Evolutionary conservation across 2,888 invertebrate genomes (phyloP).

Genomic region (Congeria kusceri): DNA sequence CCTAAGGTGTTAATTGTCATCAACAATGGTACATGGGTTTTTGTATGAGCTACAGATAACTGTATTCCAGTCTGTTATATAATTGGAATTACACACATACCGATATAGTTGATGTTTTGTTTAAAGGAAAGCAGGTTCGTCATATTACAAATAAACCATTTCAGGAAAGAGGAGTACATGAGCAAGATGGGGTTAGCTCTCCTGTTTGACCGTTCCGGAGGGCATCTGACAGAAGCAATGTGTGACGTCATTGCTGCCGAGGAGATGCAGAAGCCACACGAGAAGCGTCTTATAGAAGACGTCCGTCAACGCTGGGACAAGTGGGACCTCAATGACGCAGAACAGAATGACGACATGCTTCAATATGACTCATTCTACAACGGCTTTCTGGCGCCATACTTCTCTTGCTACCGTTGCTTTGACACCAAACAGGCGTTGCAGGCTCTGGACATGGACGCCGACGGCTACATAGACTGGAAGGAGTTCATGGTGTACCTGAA

Average conservation of each 20-base stretch:
- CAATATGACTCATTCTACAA: slow-evolving; percentile 40
- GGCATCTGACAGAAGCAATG: slow-evolving; percentile 21
- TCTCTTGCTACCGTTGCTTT: slow-evolving; percentile 28
- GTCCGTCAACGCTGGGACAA: slow-evolving; percentile 27
- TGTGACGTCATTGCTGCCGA: background rate
- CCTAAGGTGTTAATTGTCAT: too few relatives aligned
- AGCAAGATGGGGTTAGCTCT: slow-evolving; percentile 36
- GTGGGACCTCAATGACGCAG: slow-evolving; percentile 29
- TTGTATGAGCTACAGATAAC: too few relatives aligned
- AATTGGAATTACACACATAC: too few relatives aligned
- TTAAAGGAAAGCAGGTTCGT: too few relatives aligned
- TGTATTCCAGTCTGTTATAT: too few relatives aligned
- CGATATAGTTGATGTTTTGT: too few relatives aligned
- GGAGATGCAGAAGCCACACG: background rate
- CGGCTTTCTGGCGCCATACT: slow-evolving; percentile 36
- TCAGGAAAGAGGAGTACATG: slow-evolving; percentile 53
- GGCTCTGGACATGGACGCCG: slow-evolving; percentile 35
- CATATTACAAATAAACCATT: too few relatives aligned
- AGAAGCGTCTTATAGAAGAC: slow-evolving; percentile 10
- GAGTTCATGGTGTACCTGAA: slow-evolving; percentile 39
- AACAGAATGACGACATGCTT: slow-evolving; percentile 27
- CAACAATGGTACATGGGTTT: too few relatives aligned
- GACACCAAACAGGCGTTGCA: slow-evolving; percentile 31
- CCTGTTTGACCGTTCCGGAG: slow-evolving; percentile 31
- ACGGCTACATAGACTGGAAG: slow-evolving; percentile 32